Evolutionary conservation across 2,888 invertebrate genomes (phyloP).

Genomic region (Drosophila yooni): DNA sequence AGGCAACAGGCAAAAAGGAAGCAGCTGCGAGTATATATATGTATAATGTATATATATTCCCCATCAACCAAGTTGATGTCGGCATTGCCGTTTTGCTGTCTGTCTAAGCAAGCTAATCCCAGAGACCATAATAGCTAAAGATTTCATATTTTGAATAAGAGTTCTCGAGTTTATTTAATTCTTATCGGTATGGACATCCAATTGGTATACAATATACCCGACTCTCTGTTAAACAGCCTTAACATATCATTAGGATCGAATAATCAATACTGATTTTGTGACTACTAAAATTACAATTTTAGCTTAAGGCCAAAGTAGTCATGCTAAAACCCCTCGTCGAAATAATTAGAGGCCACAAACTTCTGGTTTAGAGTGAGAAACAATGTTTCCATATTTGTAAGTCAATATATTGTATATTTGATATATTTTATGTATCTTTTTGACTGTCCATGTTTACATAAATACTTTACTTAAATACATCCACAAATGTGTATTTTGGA

Average conservation of each 20-base stretch:
- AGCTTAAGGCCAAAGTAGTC: too few species aligned
- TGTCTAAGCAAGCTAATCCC: background rate
- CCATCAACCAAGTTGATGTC: background rate
- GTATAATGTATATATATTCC: background rate
- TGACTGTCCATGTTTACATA: background rate
- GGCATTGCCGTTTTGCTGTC: background rate
- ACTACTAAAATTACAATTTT: too few species aligned
- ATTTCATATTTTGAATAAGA: background rate
- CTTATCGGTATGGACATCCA: background rate
- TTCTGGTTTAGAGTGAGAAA: background rate
- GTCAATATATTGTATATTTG: background rate
- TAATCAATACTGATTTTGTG: too few species aligned
- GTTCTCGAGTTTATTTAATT: background rate
- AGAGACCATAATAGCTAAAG: background rate
- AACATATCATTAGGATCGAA: too few species aligned
- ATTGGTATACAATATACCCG: too few species aligned
- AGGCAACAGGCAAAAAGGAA: background rate
- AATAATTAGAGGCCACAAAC: too few species aligned
- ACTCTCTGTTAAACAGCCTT: too few species aligned
- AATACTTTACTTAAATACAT: background rate
- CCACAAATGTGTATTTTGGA: background rate
- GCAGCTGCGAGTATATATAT: background rate
- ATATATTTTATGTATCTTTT: too few species aligned
- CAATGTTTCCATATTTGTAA: background rate
- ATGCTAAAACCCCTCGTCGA: too few species aligned